These are phyloP conservation scores for Lonchura striata DNA, from an alignment of 2,113 vertebrate genomes.

Conservation along the genomic window DNA sequence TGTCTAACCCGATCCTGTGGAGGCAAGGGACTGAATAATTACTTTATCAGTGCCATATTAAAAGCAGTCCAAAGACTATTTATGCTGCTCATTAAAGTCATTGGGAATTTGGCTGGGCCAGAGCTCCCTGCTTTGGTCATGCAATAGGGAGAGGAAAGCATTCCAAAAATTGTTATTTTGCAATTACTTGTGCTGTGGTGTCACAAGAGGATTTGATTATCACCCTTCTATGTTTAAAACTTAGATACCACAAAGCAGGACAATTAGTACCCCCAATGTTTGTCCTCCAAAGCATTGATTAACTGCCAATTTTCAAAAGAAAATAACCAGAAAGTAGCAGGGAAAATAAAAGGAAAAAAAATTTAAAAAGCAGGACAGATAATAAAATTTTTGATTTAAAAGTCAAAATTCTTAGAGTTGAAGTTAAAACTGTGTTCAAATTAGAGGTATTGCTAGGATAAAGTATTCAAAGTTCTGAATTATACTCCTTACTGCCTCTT, in stretches of 20 bases:
- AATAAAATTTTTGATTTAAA: not conserved
- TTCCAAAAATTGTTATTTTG: not conserved
- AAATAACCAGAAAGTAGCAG: not conserved
- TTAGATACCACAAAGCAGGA: not conserved
- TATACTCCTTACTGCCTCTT: not conserved
- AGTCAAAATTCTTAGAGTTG: not conserved
- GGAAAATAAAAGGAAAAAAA: no score
- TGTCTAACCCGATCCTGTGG: not conserved
- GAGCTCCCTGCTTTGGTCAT: not conserved
- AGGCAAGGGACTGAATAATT: slow-evolving; percentile 30
- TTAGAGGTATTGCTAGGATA: not conserved
- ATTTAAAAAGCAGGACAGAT: not conserved
- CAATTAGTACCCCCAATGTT: not conserved
- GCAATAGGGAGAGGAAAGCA: rapidly evolving
- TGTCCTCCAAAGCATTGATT: not conserved
- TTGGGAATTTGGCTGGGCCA: slow-evolving; percentile 11
- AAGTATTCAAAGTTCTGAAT: not conserved
- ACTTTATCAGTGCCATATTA: not conserved
- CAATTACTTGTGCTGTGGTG: not conserved
- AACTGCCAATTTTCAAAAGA: not conserved
- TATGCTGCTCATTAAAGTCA: slow-evolving; percentile 16
- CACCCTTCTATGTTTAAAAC: not conserved
- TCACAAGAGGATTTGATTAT: not conserved
- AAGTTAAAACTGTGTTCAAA: not conserved
- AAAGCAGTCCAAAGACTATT: not conserved